A percentile compares a stretch with the other conserved stretches of the same genome.
Evolutionary conservation across 2,797 vertebrate species (phyloP).

Genomic region (Sebastiscus tertius): DNA sequence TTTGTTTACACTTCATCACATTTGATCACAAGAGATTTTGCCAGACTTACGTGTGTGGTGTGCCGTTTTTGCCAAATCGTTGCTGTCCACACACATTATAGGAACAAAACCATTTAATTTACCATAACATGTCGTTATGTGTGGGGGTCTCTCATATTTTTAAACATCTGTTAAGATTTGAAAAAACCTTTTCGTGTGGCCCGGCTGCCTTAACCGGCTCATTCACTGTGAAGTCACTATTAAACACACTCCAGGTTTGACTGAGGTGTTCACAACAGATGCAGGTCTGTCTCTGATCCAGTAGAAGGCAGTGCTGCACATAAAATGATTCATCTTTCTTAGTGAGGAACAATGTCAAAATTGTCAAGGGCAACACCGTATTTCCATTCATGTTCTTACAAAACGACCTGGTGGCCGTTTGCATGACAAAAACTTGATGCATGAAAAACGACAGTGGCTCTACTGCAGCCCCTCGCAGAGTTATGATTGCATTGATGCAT

Average conservation of each 20-base stretch:
- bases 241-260: neutral
- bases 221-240: neutral
- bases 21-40: too few relatives aligned
- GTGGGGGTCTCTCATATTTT: too few relatives aligned
- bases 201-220: neutral
- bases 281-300: conserved; percentile 39
- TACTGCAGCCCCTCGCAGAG: neutral
- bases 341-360: neutral
- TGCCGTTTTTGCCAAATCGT: too few relatives aligned
- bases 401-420: neutral
- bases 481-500: neutral
- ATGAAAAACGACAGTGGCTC: neutral
- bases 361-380: neutral
- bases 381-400: neutral
- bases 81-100: too few relatives aligned
- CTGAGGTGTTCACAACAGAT: neutral
- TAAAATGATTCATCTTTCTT: neutral
- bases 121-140: too few relatives aligned
- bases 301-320: conserved; percentile 61
- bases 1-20: too few relatives aligned
- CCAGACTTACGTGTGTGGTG: too few relatives aligned
- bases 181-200: too few relatives aligned
- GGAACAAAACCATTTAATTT: too few relatives aligned
- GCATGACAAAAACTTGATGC: neutral
- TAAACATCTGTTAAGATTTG: too few relatives aligned